Evolutionary conservation across 2,113 vertebrate species (phyloP).

Genomic region (Pyrgilauda ruficollis): DNA sequence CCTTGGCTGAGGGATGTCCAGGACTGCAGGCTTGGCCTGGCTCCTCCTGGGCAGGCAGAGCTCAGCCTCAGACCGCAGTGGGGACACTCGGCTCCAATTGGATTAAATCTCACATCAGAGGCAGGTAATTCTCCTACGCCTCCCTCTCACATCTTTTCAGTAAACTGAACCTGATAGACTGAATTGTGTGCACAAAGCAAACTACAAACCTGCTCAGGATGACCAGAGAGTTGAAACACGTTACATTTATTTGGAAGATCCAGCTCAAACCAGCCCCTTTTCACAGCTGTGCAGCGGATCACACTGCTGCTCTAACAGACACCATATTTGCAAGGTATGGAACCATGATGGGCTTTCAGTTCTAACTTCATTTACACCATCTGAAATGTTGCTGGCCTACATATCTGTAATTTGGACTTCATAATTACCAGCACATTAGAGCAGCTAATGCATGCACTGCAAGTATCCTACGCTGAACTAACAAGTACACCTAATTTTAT

Average conservation of each 20-base stretch:
- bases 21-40: background rate
- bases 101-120: background rate
- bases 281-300: accelerated
- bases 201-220: background rate
- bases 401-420: background rate
- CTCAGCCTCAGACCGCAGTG: accelerated
- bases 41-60: background rate
- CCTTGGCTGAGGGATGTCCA: background rate
- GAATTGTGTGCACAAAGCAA: background rate
- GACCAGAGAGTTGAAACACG: background rate
- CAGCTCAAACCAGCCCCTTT: background rate
- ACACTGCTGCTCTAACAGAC: background rate
- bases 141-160: background rate
- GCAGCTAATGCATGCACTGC: background rate
- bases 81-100: accelerated
- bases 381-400: background rate
- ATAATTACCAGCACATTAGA: background rate
- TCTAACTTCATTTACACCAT: background rate
- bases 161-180: background rate
- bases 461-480: background rate
- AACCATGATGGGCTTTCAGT: background rate
- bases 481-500: background rate
- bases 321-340: background rate
- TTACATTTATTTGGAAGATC: background rate
- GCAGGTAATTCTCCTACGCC: background rate